These are phyloP conservation scores for Mamestra configurata DNA, from an alignment of 1,140 invertebrate species.

Conservation along the genomic window DNA sequence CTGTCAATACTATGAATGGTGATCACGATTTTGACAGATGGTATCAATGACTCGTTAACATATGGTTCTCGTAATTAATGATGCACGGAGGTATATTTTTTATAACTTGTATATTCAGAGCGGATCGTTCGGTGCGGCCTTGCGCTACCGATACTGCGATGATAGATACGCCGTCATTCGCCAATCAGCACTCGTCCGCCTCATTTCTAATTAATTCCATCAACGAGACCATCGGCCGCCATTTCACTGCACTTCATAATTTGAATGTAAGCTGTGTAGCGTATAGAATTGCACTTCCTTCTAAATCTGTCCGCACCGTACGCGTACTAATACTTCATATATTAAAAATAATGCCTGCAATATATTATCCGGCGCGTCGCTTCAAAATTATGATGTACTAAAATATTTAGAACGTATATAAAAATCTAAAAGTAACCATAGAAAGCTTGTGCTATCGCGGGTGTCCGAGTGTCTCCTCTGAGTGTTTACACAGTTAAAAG, in stretches of 20 bases:
- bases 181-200: conserved; percentile 56
- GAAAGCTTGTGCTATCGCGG: background rate
- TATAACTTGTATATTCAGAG: conserved; percentile 75
- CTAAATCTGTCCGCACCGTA: background rate
- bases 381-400: conserved; percentile 14
- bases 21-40: conserved; percentile 53
- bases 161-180: conserved; percentile 56
- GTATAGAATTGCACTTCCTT: background rate
- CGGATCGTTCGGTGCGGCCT: conserved; percentile 59
- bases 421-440: conserved; percentile 29
- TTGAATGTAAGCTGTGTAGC: conserved; percentile 15
- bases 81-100: conserved; percentile 59
- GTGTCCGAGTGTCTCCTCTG: conserved; percentile 2
- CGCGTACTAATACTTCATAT: background rate
- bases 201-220: conserved; percentile 65
- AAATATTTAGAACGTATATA: conserved; percentile 32
- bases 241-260: conserved; percentile 37
- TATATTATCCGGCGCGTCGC: background rate
- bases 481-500: conserved; percentile 69
- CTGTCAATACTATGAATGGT: conserved; percentile 43
- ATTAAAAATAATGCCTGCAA: background rate
- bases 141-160: conserved; percentile 47
- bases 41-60: conserved; percentile 46
- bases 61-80: conserved; percentile 65
- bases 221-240: conserved; percentile 54